A percentile compares a stretch with the other conserved stretches of the same genome.
These are phyloP conservation scores for Callitettix versicolor DNA, from an alignment of 1,140 invertebrate genomes.

Conservation along the genomic window DNA sequence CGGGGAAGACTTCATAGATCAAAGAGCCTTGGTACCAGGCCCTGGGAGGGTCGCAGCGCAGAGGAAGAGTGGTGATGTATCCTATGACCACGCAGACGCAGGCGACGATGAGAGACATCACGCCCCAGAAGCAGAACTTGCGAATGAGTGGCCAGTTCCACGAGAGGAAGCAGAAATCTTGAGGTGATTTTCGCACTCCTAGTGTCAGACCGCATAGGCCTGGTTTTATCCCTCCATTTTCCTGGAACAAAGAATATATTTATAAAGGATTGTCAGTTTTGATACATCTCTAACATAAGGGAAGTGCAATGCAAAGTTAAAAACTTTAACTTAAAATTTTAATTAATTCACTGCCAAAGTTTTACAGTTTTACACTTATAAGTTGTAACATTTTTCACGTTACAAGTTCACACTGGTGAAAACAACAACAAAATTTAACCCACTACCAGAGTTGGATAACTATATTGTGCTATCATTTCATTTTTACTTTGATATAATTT, in stretches of 20 bases:
- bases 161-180: slow-evolving; percentile 55
- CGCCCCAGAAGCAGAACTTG: slow-evolving; percentile 56
- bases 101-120: slow-evolving; percentile 52
- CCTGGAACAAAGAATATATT: slow-evolving; percentile 33
- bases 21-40: slow-evolving; percentile 72
- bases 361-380: no score
- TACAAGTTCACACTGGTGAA: no score
- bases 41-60: slow-evolving; percentile 49
- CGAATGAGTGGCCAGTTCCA: slow-evolving; percentile 73
- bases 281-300: no score
- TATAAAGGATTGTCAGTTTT: no score
- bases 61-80: slow-evolving; percentile 56
- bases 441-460: no score
- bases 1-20: slow-evolving; percentile 74
- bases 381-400: no score
- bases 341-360: no score
- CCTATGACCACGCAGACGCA: slow-evolving; percentile 57
- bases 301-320: no score
- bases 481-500: no score
- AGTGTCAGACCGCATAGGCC: slow-evolving; percentile 40
- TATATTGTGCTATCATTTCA: no score
- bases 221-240: slow-evolving; percentile 39
- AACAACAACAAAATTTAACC: no score
- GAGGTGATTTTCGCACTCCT: slow-evolving; percentile 43
- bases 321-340: no score